A percentile compares a stretch with the other conserved stretches of the same genome.
phyloP scores from a whole-genome alignment of 1,140 invertebrate genomes.

The Choristoneura fumiferana region DNA sequence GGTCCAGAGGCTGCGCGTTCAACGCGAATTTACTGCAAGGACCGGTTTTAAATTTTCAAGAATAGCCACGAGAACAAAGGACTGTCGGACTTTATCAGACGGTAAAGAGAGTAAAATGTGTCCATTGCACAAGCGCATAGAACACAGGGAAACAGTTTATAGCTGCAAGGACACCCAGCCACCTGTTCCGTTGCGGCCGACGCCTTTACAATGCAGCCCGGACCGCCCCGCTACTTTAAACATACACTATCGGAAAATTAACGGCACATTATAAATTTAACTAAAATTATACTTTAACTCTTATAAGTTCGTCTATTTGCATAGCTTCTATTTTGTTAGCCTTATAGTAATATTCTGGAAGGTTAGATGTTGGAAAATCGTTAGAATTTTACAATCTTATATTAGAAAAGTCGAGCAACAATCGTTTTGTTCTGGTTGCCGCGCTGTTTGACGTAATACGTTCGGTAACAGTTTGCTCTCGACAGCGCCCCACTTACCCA shows the following conservation, averaged over 20 bases:
- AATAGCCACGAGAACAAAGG: slow-evolving; percentile 56
- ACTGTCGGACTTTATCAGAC: slow-evolving; percentile 53
- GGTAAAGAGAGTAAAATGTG: slow-evolving; percentile 66
- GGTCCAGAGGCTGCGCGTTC: slow-evolving; percentile 30
- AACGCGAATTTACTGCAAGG: slow-evolving; percentile 55
- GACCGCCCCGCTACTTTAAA: too few relatives aligned
- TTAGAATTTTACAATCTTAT: not conserved
- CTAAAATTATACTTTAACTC: not conserved
- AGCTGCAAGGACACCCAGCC: slow-evolving; percentile 40
- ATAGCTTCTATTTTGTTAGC: too few relatives aligned
- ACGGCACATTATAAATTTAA: too few relatives aligned
- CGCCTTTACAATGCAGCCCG: not conserved
- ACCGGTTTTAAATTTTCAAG: slow-evolving; percentile 64
- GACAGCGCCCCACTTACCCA: not conserved
- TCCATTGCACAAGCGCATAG: slow-evolving; percentile 50
- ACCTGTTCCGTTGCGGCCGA: slow-evolving; percentile 39
- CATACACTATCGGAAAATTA: too few relatives aligned
- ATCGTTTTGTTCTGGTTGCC: not conserved
- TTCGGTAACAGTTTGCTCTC: not conserved
- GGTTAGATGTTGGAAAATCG: not conserved
- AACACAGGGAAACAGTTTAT: slow-evolving; percentile 38
- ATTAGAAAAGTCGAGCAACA: not conserved
- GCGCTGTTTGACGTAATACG: not conserved
- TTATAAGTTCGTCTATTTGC: not conserved
- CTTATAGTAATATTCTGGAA: slow-evolving; percentile 24